Evolutionary conservation across 2,888 invertebrate genomes (phyloP), one percentile per base, ranked within the genome.

Genomic region (Opisthograptis luteolata): DNA sequence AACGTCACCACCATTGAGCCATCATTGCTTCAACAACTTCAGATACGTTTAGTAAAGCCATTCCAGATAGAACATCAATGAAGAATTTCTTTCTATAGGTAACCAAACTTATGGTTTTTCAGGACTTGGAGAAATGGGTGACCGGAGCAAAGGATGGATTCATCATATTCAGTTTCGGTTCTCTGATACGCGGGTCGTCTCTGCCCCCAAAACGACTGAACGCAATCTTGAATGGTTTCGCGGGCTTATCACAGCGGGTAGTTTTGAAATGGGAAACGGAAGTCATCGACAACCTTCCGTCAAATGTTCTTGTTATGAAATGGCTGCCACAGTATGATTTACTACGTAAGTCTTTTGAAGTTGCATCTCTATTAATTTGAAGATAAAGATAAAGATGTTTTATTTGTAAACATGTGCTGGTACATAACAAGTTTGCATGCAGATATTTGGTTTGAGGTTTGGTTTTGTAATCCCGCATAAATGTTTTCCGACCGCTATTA

Each of bases 241-340:
- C 85, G 0, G 82, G 87, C 13, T 75, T 95, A 15, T 90, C 93
- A 2, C 92, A 94, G 59, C 91, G 92, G 35, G 91, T 96, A 1
- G 76, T 96, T 24, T 95, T 95, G 95, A 95, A 95, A 83, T 95
- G 94, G 93, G 95, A 95, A 71, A 92, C 92, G 1, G 81, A 90
- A 3, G 73, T 92, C 62, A 81, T 87, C 0, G 83, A 83, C 10
- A 58, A 62, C 37, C 81, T 93, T 55, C 92, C 93, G 0, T 71
- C 84, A 20, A 94, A 94, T 67, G 89, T 95, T 0, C 82, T 91
- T 66, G 70, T 92, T 8, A 82, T 83, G 59, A 92, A 91, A 54
- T 95, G 94, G 94, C 73, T 94, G 68, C 94, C 94, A 0, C 94
- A 95, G 62, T 92, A 91, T 62, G 94, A 94, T 68, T 84, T 95